phyloP scores from a whole-genome alignment of 2,888 invertebrate genomes.

The Meandrusa payeni region DNA sequence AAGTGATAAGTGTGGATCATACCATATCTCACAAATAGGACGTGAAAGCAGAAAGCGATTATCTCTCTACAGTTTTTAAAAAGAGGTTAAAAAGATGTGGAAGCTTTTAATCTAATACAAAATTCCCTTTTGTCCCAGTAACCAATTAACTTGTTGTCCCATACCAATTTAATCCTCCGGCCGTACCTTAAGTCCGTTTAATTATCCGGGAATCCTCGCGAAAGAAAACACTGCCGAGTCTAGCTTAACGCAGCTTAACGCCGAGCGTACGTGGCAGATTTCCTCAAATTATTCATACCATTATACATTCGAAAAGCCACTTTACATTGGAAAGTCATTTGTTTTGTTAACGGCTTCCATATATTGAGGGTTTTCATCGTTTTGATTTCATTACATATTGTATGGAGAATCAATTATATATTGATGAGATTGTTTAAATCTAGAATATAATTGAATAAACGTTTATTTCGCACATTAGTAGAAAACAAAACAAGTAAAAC shows the following conservation, averaged over 20 bases:
- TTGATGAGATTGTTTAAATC: too few species aligned
- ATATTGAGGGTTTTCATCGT: neutral
- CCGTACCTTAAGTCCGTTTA: slow-evolving; percentile 60
- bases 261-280: slow-evolving; percentile 43
- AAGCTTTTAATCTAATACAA: neutral
- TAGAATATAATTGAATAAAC: too few species aligned
- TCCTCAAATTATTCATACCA: slow-evolving; percentile 51
- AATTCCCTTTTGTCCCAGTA: slow-evolving; percentile 6
- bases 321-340: slow-evolving; percentile 15
- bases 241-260: slow-evolving; percentile 28
- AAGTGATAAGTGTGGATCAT: too few species aligned
- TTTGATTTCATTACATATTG: too few species aligned
- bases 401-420: too few species aligned
- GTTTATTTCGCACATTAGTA: too few species aligned
- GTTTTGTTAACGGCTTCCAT: slow-evolving; percentile 3
- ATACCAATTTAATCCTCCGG: slow-evolving; percentile 46
- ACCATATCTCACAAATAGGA: too few species aligned
- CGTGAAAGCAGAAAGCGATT: too few species aligned
- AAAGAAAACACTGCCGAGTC: slow-evolving; percentile 53
- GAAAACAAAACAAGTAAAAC: too few species aligned
- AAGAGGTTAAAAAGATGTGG: too few species aligned
- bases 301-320: slow-evolving; percentile 34
- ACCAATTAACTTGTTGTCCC: slow-evolving; percentile 31
- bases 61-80: too few species aligned
- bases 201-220: slow-evolving; percentile 50